Evolutionary conservation across 1,140 invertebrate genomes (phyloP).

Genomic region (Polyergus mexicanus): DNA sequence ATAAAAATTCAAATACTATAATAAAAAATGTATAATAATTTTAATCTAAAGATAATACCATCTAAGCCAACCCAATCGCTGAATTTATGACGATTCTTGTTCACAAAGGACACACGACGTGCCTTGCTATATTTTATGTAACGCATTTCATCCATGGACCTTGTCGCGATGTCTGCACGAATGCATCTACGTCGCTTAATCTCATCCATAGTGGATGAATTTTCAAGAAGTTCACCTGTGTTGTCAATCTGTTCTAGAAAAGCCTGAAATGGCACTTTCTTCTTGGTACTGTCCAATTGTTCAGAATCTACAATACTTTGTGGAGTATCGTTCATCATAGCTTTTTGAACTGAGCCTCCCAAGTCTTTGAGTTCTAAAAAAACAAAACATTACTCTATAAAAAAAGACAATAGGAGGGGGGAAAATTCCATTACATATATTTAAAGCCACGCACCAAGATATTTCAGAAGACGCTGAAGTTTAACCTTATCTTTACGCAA

Average conservation of each 20-base stretch:
- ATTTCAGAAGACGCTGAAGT: slow-evolving; percentile 87
- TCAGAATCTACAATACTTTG: slow-evolving; percentile 67
- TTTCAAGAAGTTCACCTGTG: slow-evolving; percentile 82
- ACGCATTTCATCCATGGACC: slow-evolving; percentile 81
- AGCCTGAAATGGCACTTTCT: slow-evolving; percentile 72
- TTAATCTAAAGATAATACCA: slow-evolving; percentile 70
- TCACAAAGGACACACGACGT: slow-evolving; percentile 85
- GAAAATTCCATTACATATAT: slow-evolving; percentile 24
- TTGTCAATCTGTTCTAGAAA: slow-evolving; percentile 82
- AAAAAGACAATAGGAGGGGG: not conserved
- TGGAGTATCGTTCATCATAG: slow-evolving; percentile 71
- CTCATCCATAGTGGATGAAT: slow-evolving; percentile 76
- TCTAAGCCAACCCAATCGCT: slow-evolving; percentile 87
- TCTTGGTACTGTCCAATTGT: slow-evolving; percentile 62
- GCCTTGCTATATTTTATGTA: slow-evolving; percentile 86
- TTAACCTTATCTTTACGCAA: slow-evolving; percentile 89
- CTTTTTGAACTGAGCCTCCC: slow-evolving; percentile 77
- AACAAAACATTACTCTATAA: not conserved
- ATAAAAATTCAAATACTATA: slow-evolving; percentile 10
- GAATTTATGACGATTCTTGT: slow-evolving; percentile 86
- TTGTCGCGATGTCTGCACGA: slow-evolving; percentile 83
- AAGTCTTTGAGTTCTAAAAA: slow-evolving; percentile 82
- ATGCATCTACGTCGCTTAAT: slow-evolving; percentile 83
- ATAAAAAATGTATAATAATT: slow-evolving; percentile 9
- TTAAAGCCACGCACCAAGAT: slow-evolving; percentile 83